Base-by-base conservation (phyloP, 2,113 vertebrate species). In the Ramphastos sulfuratus region DNA sequence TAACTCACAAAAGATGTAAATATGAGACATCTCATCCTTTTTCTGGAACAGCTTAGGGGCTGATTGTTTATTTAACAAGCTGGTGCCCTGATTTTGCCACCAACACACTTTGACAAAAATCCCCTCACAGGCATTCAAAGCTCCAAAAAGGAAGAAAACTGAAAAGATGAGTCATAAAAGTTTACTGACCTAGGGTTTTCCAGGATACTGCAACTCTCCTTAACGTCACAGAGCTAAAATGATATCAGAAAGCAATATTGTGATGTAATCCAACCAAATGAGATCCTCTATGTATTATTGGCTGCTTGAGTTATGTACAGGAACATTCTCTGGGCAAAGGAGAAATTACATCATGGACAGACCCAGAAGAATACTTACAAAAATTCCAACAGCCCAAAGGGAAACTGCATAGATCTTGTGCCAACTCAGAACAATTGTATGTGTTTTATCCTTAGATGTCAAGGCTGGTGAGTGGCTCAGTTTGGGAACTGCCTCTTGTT, bases 21-120 rank as follows among this genome's bases (percentile, higher is more conserved):
- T 52, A 90, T 60, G 75, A 94, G 94, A 90, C 91, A 95, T 91
- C 82, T 75, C 59, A 82, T 89, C 50, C 30, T 85, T 78, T 74
- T 87, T 85, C 75, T 91, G 78, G 78, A 85, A 74, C 0, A 1
- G 76, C 82, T 96, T 83, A 50, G n/a, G 28, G 87, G 44, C 60
- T 91, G 72, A 82, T 94, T 86, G 87, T 90, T 93, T 95, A 93
- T 93, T 94, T 95, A 94, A 93, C 65, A 95, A 88, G 59, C 59
- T 75, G 50, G 35, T 92, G 87, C 76, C 80, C 85, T 84, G 82
- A 79, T 93, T 95, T 96, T 92, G 70, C 87, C 73, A 92, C 74
- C 85, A 73, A 88, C 85, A 94, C n/a, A 35, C 64, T 93, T 84
- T 15, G 37, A 69, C 48, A 87, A 83, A 91, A 95, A 75, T 73